Percentiles rank a stretch among this genome's conserved stretches.
phyloP scores from a whole-genome alignment of 2,797 vertebrate genomes.

The Steatocranus sp. region DNA sequence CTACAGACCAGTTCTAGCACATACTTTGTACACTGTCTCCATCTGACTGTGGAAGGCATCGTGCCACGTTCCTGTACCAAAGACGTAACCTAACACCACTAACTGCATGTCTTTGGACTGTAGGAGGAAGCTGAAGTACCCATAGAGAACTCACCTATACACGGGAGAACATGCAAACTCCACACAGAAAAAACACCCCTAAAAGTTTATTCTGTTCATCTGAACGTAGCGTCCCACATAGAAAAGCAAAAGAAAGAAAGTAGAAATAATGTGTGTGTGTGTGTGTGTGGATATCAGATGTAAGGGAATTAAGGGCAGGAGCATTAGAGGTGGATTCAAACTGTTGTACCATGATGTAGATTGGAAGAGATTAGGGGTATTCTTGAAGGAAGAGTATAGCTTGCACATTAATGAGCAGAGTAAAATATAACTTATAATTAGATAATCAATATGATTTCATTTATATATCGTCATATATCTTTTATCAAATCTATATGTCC shows the following conservation, averaged over 20 bases:
- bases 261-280: background rate
- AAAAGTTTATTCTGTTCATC: background rate
- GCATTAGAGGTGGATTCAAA: background rate
- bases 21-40: too few species aligned
- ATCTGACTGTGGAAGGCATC: background rate
- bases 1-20: background rate
- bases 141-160: background rate
- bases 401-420: background rate
- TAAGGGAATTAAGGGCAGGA: background rate
- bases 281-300: background rate
- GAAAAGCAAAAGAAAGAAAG: background rate
- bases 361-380: background rate
- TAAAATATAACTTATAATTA: background rate
- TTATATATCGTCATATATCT: background rate
- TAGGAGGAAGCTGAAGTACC: background rate
- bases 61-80: background rate
- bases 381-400: background rate
- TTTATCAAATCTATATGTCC: background rate
- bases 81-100: background rate
- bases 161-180: rapidly evolving
- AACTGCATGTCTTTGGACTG: background rate
- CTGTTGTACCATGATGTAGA: background rate
- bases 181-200: background rate
- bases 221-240: background rate
- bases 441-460: background rate